Evolutionary conservation across 2,113 vertebrate species (phyloP).

Genomic region (Hyperopisus bebe): DNA sequence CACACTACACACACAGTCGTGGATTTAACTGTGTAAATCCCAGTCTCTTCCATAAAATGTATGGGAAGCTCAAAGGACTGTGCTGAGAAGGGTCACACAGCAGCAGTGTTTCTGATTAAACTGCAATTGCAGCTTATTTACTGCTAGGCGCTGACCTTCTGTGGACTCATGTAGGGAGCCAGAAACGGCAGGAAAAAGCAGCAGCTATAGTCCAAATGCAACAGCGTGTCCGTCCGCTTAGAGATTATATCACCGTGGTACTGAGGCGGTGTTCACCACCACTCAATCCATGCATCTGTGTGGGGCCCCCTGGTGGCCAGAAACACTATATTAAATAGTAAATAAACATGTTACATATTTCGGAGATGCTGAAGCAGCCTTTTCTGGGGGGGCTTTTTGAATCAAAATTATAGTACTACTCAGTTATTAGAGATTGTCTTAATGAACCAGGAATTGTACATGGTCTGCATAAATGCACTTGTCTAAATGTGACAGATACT

Average conservation of each 20-base stretch:
- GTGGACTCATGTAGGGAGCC: not conserved
- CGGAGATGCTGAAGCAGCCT: not conserved
- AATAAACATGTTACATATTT: not conserved
- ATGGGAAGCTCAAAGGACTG: not conserved
- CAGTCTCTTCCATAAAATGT: not conserved
- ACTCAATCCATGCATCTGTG: not conserved
- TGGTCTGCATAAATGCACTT: not conserved
- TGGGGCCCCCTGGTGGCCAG: not conserved
- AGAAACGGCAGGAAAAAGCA: not conserved
- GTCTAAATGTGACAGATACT: not conserved
- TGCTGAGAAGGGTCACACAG: not conserved
- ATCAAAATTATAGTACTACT: not conserved
- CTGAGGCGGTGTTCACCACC: not conserved
- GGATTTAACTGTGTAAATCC: not conserved
- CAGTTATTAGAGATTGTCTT: not conserved
- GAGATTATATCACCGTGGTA: not conserved
- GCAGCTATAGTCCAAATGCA: not conserved
- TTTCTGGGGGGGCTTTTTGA: not conserved
- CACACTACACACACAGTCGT: not conserved
- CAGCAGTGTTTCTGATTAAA: not conserved
- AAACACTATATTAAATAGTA: not conserved
- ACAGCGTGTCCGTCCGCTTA: not conserved
- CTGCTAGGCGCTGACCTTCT: not conserved
- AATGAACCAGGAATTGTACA: not conserved
- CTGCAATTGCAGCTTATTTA: not conserved